Percentiles rank a stretch among this genome's conserved stretches.
Evolutionary conservation across 1,140 invertebrate species (phyloP).

Genomic region (Bathynomus jamesi): DNA sequence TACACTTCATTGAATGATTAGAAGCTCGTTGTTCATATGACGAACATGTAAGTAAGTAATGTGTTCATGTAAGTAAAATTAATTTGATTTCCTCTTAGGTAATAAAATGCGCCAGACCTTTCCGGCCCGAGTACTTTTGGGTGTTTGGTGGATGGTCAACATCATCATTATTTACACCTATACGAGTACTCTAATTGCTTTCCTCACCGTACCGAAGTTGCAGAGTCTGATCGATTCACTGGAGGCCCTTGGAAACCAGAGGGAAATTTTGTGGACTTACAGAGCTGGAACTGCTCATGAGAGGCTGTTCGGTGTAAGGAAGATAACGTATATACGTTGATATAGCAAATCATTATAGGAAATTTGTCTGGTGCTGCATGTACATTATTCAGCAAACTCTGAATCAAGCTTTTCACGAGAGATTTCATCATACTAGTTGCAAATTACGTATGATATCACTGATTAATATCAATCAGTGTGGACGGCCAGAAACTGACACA

Average conservation of each 20-base stretch:
- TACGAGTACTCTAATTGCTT: conserved; percentile 34
- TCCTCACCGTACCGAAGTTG: conserved; percentile 26
- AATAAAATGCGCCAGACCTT: conserved; percentile 30
- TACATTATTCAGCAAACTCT: neutral
- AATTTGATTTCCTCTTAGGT: conserved; percentile 15
- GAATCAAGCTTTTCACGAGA: neutral
- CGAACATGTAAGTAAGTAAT: too few species aligned
- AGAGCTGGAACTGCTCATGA: conserved; percentile 23
- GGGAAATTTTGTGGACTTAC: conserved; percentile 27
- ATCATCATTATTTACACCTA: conserved; percentile 41
- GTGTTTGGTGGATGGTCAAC: conserved; percentile 39
- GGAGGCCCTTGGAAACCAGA: conserved; percentile 28
- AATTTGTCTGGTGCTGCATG: neutral
- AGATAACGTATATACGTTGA: neutral
- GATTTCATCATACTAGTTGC: neutral
- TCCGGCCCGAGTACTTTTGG: conserved; percentile 38
- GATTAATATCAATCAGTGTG: too few species aligned
- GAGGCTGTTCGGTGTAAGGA: conserved; percentile 24
- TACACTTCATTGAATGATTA: too few species aligned
- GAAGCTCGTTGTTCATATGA: too few species aligned
- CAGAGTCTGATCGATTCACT: conserved; percentile 24
- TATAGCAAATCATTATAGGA: too few species aligned
- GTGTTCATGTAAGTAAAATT: too few species aligned
- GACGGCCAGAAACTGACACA: too few species aligned
- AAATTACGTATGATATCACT: neutral